Percentiles rank a stretch among this genome's conserved stretches.
Conservation (phyloP, 2,113 vertebrate genomes). For the Tympanuchus pallidicinctus region DNA sequence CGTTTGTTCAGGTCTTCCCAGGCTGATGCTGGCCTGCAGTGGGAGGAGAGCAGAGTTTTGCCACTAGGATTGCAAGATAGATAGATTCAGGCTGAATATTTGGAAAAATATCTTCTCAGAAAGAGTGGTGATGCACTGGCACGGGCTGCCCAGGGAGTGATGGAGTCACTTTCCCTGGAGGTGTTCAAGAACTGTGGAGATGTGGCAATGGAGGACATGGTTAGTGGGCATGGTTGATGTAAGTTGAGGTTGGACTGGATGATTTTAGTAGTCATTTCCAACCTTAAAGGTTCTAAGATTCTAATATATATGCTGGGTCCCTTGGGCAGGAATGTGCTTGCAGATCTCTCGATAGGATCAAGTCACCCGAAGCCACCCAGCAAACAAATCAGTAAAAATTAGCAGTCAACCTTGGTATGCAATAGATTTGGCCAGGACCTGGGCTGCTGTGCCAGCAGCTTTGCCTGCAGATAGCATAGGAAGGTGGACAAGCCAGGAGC, state of each 20-base stretch:
- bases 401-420: background rate
- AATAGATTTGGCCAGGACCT: background rate
- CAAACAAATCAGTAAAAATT: background rate
- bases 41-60: background rate
- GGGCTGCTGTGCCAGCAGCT: background rate
- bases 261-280: too few relatives aligned
- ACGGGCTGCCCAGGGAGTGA: too few relatives aligned
- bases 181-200: too few relatives aligned
- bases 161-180: too few relatives aligned
- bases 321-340: rapidly evolving
- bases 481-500: background rate
- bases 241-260: too few relatives aligned
- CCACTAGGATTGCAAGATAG: background rate
- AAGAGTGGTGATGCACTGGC: too few relatives aligned
- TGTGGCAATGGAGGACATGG: too few relatives aligned
- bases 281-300: too few relatives aligned
- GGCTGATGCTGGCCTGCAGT: background rate
- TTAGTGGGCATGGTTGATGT: too few relatives aligned
- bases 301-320: background rate
- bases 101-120: too few relatives aligned
- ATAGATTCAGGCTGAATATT: too few relatives aligned
- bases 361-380: background rate
- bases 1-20: background rate
- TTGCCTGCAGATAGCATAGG: background rate
- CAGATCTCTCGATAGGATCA: background rate